A percentile compares a stretch with the other conserved stretches of the same genome.
These are phyloP conservation scores for Eristalis tenax DNA, from an alignment of 2,888 invertebrate genomes.

Conservation along the genomic window DNA sequence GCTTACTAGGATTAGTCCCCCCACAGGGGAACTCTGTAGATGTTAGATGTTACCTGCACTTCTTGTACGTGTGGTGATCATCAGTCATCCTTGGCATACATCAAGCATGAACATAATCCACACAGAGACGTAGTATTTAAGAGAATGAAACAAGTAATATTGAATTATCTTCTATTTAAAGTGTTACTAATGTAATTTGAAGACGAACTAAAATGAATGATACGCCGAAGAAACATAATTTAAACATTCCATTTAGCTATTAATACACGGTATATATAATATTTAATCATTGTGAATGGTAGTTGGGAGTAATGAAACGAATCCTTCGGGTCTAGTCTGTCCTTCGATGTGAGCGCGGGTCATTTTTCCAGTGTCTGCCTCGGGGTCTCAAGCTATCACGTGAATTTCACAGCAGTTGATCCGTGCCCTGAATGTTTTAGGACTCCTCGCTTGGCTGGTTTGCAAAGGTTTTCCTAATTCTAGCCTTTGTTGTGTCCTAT, in stretches of 20 bases:
- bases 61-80: constrained; percentile 6
- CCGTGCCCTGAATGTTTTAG: too few relatives aligned
- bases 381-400: too few relatives aligned
- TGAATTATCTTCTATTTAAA: constrained; percentile 65
- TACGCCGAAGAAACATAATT: constrained; percentile 16
- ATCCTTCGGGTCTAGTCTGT: background rate
- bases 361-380: too few relatives aligned
- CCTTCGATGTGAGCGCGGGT: background rate
- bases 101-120: constrained; percentile 67
- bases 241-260: constrained; percentile 67
- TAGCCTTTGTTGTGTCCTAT: too few relatives aligned
- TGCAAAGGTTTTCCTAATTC: too few relatives aligned
- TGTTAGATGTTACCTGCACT: constrained; percentile 2
- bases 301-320: background rate
- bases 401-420: too few relatives aligned
- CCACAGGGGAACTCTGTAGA: constrained; percentile 11
- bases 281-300: background rate
- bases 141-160: constrained; percentile 19
- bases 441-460: too few relatives aligned
- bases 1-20: constrained; percentile 60
- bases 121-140: constrained; percentile 34
- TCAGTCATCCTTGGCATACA: constrained; percentile 38
- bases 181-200: constrained; percentile 53
- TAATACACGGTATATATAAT: constrained; percentile 20
- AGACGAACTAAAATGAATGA: background rate